A percentile compares a stretch with the other conserved stretches of the same genome.
These are phyloP conservation scores for Caenorhabditis imperialis DNA, from an alignment of 2,888 invertebrate genomes.

Conservation along the genomic window DNA sequence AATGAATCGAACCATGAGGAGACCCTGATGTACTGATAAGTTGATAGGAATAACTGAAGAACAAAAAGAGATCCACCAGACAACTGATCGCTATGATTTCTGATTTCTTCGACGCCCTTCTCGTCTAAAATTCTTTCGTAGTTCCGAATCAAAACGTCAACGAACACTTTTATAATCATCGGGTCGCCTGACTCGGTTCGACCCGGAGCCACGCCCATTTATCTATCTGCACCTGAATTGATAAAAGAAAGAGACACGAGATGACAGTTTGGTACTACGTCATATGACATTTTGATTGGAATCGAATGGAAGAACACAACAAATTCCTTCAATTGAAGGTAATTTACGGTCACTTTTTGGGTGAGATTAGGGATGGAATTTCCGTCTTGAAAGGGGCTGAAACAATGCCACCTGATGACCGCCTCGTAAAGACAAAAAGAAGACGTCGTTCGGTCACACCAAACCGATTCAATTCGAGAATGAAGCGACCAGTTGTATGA, in stretches of 20 bases:
- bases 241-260: no score
- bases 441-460: constrained; percentile 24
- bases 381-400: constrained; percentile 1
- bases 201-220: constrained; percentile 27
- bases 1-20: no score
- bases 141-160: constrained; percentile 15
- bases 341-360: no score
- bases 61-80: neutral
- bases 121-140: no score
- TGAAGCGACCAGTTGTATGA: constrained; percentile 7
- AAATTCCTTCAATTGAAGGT: no score
- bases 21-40: no score
- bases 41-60: constrained; percentile 18
- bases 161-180: constrained; percentile 36
- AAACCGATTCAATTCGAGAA: constrained; percentile 37
- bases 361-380: no score
- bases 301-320: no score
- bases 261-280: no score
- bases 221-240: constrained; percentile 13
- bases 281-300: no score
- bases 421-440: no score
- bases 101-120: constrained; percentile 17
- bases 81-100: constrained; percentile 27
- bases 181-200: constrained; percentile 44
- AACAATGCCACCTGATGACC: no score